These are phyloP conservation scores for Melanostoma scalare DNA, from an alignment of 2,888 invertebrate genomes.

Conservation along the genomic window DNA sequence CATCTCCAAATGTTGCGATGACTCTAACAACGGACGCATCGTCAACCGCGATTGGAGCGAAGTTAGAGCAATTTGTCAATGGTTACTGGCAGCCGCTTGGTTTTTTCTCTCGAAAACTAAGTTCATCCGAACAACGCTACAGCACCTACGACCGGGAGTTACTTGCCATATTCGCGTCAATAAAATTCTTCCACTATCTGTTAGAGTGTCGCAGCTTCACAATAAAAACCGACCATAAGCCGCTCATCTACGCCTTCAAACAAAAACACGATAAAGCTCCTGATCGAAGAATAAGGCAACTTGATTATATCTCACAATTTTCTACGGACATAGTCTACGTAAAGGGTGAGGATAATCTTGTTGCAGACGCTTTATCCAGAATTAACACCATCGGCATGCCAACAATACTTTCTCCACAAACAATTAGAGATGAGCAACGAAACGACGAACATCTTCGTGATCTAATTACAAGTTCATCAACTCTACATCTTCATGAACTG, in stretches of 20 bases:
- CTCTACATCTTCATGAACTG: slow-evolving; percentile 19
- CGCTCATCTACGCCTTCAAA: slow-evolving; percentile 21
- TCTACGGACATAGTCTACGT: slow-evolving; percentile 34
- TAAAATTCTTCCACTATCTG: slow-evolving; percentile 21
- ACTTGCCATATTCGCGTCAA: slow-evolving; percentile 8
- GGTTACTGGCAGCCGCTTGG: slow-evolving; percentile 14
- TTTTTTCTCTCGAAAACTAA: slow-evolving; percentile 27
- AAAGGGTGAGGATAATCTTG: background rate
- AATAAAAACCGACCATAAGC: slow-evolving; percentile 9
- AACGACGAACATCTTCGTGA: slow-evolving; percentile 4
- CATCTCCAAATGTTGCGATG: slow-evolving; percentile 12
- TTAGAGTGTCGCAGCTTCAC: slow-evolving; percentile 6
- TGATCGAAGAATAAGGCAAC: slow-evolving; percentile 5
- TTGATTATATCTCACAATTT: slow-evolving; percentile 29
- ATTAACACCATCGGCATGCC: slow-evolving; percentile 25
- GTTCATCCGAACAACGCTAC: slow-evolving; percentile 11
- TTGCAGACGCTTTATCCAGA: slow-evolving; percentile 34
- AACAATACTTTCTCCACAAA: background rate
- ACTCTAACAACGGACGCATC: slow-evolving; percentile 25
- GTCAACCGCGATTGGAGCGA: slow-evolving; percentile 6
- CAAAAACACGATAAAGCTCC: slow-evolving; percentile 27
- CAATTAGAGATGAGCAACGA: background rate
- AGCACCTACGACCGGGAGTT: slow-evolving; percentile 30
- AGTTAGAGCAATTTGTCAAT: background rate
- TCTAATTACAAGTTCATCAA: background rate